These are phyloP conservation scores for Glandiceps talaboti DNA, from an alignment of 53 echinoderm and acorn worm genomes.

Conservation along the genomic window DNA sequence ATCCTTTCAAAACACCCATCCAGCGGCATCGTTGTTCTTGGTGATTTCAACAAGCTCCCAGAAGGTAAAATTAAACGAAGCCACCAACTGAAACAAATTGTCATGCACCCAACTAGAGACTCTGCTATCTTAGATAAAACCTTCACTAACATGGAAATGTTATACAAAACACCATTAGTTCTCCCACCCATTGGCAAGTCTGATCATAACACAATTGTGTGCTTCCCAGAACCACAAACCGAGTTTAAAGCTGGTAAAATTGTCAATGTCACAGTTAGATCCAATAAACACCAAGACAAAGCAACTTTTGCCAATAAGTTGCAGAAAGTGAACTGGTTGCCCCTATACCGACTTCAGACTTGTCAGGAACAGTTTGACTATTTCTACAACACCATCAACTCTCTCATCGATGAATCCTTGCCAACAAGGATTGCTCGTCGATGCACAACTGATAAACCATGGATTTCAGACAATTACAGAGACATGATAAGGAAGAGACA, in stretches of 20 bases:
- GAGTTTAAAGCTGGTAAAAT: not conserved
- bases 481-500: not conserved
- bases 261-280: not conserved
- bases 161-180: not conserved
- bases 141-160: not conserved
- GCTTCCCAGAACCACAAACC: not conserved
- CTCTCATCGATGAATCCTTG: not conserved
- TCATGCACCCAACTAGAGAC: not conserved
- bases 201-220: not conserved
- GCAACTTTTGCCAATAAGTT: not conserved
- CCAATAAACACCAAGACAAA: not conserved
- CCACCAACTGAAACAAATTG: not conserved
- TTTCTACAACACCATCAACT: not conserved
- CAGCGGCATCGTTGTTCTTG: not conserved
- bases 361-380: not conserved
- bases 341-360: not conserved
- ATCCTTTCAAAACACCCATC: not conserved
- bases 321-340: not conserved
- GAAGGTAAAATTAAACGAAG: not conserved
- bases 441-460: not conserved
- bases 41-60: not conserved
- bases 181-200: not conserved
- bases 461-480: not conserved
- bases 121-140: not conserved
- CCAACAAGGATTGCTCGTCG: not conserved